These are phyloP conservation scores for Embiotoca jacksoni DNA, from an alignment of 2,113 vertebrate species.

Conservation along the genomic window DNA sequence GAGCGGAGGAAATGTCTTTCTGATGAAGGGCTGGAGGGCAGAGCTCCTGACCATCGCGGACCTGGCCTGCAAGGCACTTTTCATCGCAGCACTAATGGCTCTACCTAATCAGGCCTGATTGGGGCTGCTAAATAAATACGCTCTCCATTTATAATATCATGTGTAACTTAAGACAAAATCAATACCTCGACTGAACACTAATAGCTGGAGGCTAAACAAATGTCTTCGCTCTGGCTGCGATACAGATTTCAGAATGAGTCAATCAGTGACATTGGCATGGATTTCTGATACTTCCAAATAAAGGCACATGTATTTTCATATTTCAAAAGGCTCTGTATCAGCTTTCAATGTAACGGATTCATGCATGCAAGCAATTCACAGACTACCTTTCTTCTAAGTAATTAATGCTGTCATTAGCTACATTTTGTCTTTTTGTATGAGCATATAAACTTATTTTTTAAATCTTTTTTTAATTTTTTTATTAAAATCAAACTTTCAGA, in stretches of 20 bases:
- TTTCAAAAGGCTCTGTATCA: slow-evolving; percentile 26
- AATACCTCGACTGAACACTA: slow-evolving; percentile 65
- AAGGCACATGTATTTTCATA: slow-evolving; percentile 48
- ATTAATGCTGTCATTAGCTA: background rate
- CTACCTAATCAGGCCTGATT: slow-evolving; percentile 80
- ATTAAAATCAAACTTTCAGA: slow-evolving; percentile 29
- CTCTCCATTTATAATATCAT: slow-evolving; percentile 73
- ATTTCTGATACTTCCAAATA: slow-evolving; percentile 49
- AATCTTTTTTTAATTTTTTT: background rate
- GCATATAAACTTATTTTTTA: background rate
- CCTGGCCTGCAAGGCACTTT: slow-evolving; percentile 76
- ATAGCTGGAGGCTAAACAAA: slow-evolving; percentile 65
- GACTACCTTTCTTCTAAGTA: slow-evolving; percentile 33
- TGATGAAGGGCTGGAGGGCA: slow-evolving; percentile 71
- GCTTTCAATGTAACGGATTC: slow-evolving; percentile 25
- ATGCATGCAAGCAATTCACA: slow-evolving; percentile 36
- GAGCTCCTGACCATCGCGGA: slow-evolving; percentile 66
- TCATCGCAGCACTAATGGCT: slow-evolving; percentile 78
- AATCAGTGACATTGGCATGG: slow-evolving; percentile 65
- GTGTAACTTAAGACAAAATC: slow-evolving; percentile 78
- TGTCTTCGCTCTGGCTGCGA: slow-evolving; percentile 55
- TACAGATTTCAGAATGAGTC: slow-evolving; percentile 65
- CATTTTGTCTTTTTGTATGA: slow-evolving; percentile 11
- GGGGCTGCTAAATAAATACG: slow-evolving; percentile 77
- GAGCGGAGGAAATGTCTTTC: slow-evolving; percentile 65